Evolutionary conservation across 2,888 invertebrate genomes (phyloP).

Genomic region (Cheilosia vernalis): DNA sequence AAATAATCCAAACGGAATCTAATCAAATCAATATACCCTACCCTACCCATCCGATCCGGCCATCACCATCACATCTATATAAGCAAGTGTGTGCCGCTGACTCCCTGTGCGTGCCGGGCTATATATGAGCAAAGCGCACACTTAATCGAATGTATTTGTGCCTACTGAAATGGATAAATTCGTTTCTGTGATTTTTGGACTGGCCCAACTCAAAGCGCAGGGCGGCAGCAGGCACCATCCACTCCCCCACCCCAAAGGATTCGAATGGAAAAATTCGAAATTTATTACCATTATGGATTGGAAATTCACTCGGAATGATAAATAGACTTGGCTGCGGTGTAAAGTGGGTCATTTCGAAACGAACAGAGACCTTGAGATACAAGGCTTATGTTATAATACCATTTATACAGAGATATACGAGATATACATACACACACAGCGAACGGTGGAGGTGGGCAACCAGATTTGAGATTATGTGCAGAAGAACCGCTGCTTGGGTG

Average conservation of each 20-base stretch:
- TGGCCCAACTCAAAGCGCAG: constrained; percentile 18
- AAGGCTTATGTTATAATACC: background rate
- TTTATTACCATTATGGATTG: constrained; percentile 75
- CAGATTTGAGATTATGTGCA: constrained; percentile 67
- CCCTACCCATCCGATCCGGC: background rate
- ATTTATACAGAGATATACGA: background rate
- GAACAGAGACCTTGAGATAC: constrained; percentile 51
- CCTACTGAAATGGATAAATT: constrained; percentile 73
- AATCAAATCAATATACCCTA: constrained; percentile 66
- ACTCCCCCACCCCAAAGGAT: constrained; percentile 40
- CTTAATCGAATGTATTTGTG: constrained; percentile 68
- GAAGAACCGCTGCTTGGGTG: constrained; percentile 69
- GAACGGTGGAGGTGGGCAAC: constrained; percentile 6
- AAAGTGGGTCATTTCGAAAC: constrained; percentile 77
- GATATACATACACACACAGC: background rate
- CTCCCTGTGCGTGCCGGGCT: constrained; percentile 41
- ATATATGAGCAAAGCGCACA: constrained; percentile 1
- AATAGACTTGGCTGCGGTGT: constrained; percentile 77
- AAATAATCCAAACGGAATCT: constrained; percentile 69
- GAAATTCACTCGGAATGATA: constrained; percentile 76
- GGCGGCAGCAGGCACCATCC: constrained; percentile 12
- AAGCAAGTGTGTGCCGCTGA: background rate
- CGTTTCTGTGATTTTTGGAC: constrained; percentile 72
- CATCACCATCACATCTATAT: background rate
- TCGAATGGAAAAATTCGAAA: constrained; percentile 70